A percentile compares a stretch with the other conserved stretches of the same genome.
phyloP scores from a whole-genome alignment of 1,140 invertebrate genomes.

The Drosophila leontia region DNA sequence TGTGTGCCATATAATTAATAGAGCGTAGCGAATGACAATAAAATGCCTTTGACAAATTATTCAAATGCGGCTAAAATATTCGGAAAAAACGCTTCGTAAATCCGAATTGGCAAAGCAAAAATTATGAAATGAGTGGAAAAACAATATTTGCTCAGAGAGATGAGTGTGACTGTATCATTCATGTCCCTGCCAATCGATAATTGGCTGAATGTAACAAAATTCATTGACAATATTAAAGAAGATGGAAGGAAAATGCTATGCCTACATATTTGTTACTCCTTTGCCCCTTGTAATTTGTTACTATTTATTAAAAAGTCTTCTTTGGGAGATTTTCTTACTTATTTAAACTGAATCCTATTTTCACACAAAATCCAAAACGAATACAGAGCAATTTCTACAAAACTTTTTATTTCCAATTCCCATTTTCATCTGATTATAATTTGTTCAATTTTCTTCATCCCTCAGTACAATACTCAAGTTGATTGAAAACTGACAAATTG shows the following conservation, averaged over 20 bases:
- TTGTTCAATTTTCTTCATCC: slow-evolving; percentile 24
- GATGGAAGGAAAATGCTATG: background rate
- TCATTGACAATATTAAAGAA: background rate
- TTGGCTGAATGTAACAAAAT: slow-evolving; percentile 14
- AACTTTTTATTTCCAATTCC: background rate
- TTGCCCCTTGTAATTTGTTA: background rate
- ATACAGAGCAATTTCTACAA: background rate
- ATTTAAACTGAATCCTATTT: background rate
- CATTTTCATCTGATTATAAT: slow-evolving; percentile 39
- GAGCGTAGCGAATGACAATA: slow-evolving; percentile 66
- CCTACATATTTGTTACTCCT: background rate
- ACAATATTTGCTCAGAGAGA: slow-evolving; percentile 29
- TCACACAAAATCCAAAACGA: background rate
- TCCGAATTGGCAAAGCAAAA: slow-evolving; percentile 36
- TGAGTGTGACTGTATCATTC: slow-evolving; percentile 10
- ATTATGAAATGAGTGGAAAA: slow-evolving; percentile 44
- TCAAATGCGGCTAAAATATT: slow-evolving; percentile 63
- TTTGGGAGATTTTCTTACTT: too few relatives aligned
- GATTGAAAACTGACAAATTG: slow-evolving; percentile 55
- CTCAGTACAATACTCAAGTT: slow-evolving; percentile 29
- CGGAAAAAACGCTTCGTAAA: slow-evolving; percentile 40
- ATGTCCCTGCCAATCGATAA: slow-evolving; percentile 26
- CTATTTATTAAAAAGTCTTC: background rate
- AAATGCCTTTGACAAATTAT: slow-evolving; percentile 66
- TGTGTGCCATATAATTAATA: slow-evolving; percentile 72